These are phyloP conservation scores for Acanthisitta chloris DNA, from an alignment of 2,113 vertebrate species.

Conservation along the genomic window DNA sequence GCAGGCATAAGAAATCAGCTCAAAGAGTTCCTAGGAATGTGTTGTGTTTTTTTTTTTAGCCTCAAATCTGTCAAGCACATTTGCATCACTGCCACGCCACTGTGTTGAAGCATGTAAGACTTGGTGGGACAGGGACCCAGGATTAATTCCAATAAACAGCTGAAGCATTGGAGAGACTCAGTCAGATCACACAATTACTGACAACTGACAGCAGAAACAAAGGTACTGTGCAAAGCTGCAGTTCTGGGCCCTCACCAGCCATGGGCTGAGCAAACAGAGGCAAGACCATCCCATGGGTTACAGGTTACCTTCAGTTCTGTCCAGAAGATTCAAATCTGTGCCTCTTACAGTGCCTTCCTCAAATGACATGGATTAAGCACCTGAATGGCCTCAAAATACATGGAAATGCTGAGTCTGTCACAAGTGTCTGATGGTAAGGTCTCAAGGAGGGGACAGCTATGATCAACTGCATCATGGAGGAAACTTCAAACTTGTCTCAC, in stretches of 20 bases:
- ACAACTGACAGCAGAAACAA: background rate
- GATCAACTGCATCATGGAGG: too few relatives aligned
- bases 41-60: background rate
- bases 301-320: background rate
- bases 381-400: too few relatives aligned
- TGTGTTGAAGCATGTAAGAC: accelerated
- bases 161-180: background rate
- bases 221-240: background rate
- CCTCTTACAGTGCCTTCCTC: background rate
- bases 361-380: background rate
- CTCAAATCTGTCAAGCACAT: background rate
- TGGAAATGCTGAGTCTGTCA: background rate
- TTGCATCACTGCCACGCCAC: background rate
- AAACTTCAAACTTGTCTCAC: background rate
- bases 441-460: background rate
- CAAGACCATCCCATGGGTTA: background rate
- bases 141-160: background rate
- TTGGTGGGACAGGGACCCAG: background rate
- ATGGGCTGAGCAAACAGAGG: background rate
- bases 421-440: background rate
- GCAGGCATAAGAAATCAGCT: background rate
- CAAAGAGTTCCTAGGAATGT: background rate
- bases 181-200: accelerated
- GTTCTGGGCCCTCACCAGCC: background rate
- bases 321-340: background rate